phyloP scores from a whole-genome alignment of 2,888 invertebrate species.

The Patella depressa region DNA sequence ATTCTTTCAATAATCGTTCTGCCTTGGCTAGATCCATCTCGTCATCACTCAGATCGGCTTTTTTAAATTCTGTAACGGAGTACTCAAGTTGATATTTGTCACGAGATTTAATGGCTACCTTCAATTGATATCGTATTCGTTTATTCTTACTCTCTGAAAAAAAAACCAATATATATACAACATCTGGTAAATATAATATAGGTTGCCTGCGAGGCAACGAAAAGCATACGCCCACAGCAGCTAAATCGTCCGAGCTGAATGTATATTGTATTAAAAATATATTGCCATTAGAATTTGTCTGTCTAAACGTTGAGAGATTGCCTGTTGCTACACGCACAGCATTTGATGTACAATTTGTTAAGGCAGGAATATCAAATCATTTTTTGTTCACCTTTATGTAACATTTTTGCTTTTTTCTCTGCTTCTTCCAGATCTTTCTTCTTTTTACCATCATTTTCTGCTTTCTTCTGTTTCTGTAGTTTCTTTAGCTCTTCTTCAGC shows the following conservation, averaged over 20 bases:
- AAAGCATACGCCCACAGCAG: no score
- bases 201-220: no score
- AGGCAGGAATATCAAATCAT: no score
- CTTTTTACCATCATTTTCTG: conserved; percentile 47
- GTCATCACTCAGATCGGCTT: conserved; percentile 63
- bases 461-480: conserved; percentile 34
- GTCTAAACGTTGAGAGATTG: no score
- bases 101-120: conserved; percentile 65
- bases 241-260: neutral
- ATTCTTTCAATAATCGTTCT: conserved; percentile 59
- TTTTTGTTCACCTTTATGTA: conserved; percentile 36
- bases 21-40: conserved; percentile 68
- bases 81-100: conserved; percentile 59
- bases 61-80: conserved; percentile 64
- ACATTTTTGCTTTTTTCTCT: conserved; percentile 40
- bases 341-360: no score
- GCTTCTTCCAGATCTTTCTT: conserved; percentile 47
- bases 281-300: neutral
- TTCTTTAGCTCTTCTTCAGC: conserved; percentile 49
- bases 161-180: neutral
- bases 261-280: neutral
- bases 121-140: conserved; percentile 60
- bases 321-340: no score
- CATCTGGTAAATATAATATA: neutral
- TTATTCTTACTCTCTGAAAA: conserved; percentile 52